Evolutionary conservation across 2,888 invertebrate species (phyloP), one percentile per base, ranked within the genome.

Genomic region (Ceriagrion tenellum): DNA sequence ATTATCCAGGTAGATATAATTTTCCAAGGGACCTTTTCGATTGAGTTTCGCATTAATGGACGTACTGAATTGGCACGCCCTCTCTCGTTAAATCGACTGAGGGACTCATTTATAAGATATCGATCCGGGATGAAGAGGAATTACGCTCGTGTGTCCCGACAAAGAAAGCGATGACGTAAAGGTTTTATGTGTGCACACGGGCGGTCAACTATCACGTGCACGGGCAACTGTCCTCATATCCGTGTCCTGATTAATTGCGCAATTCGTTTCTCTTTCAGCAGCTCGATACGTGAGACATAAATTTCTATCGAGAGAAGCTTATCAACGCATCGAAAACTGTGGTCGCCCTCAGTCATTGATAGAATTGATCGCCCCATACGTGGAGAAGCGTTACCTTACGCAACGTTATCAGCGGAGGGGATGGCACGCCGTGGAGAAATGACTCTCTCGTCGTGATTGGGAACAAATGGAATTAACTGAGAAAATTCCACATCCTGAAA

Each of bases 11-110:
- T 69, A 74, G 35, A 59, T 91, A 35, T 40, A 63, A 91, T 91
- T 91, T 91, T 63, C 59, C 13, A 69, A 35, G 35, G 23, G 91
- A 35, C 12, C 12, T 16, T 20, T 91, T 91, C 63, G 91, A 40
- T 16, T n/a, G 40, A 63, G 91, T 91, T 69, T 91, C 63, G 30
- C 91, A n/a, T 63, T 91, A 55, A 26, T 26, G 55, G n/a, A n/a
- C n/a, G 55, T 55, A 89, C 3, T 63, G 13, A 10, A 91, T 69
- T 59, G 91, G 59, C 91, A 91, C 91, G 91, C 91, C 91, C 91
- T 91, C 91, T 91, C 91, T 26, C 35, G 81, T 81, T 81, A 35
- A 81, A 81, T 81, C 30, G 81, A 3, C 26, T 23, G 81, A 3
- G 35, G 81, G 81, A 35, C 81, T 35, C 81, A 81, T 81, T 81